Conservation (phyloP, 2,113 vertebrate genomes). For the Rhombomys opimus region DNA sequence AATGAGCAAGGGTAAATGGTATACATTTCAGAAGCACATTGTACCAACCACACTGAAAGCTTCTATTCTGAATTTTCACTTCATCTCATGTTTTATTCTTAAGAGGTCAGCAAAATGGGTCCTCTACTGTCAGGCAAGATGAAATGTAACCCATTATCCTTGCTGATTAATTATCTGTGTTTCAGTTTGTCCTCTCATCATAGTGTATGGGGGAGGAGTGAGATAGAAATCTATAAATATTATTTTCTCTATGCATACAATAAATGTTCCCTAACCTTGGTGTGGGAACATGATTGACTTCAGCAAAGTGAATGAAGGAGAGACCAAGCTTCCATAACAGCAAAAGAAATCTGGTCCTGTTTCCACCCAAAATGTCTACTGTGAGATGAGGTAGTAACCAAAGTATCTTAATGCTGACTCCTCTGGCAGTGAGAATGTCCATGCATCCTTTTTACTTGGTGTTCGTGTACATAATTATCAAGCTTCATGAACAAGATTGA, state of each 20-base stretch:
- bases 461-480: background rate
- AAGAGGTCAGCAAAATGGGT: background rate
- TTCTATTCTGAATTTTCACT: too few relatives aligned
- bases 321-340: background rate
- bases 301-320: background rate
- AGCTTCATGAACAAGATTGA: background rate
- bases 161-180: background rate
- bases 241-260: background rate
- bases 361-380: too few relatives aligned
- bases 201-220: background rate
- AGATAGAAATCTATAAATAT: background rate
- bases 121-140: background rate
- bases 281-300: too few relatives aligned
- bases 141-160: background rate
- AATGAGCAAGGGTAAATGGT: too few relatives aligned
- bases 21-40: too few relatives aligned
- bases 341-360: background rate
- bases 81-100: background rate
- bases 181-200: background rate
- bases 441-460: background rate
- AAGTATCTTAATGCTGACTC: background rate
- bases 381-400: background rate
- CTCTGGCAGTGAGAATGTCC: background rate
- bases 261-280: too few relatives aligned
- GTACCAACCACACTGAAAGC: too few relatives aligned